Evolutionary conservation across 2,797 vertebrate genomes (phyloP).

Genomic region (Myotis vivesi): DNA sequence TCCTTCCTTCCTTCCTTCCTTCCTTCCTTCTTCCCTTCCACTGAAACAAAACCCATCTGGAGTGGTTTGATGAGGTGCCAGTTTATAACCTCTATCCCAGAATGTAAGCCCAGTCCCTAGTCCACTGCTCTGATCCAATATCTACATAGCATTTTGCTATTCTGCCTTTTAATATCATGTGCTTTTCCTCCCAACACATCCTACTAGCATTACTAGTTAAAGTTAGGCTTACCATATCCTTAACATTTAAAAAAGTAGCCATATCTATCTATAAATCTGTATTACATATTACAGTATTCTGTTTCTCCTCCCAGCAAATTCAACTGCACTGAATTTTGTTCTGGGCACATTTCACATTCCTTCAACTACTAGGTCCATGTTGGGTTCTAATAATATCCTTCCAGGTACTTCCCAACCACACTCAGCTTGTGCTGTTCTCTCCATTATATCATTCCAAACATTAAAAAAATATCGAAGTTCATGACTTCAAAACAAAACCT

Average conservation of each 20-base stretch:
- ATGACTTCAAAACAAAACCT: conserved; percentile 31
- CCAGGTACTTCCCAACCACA: not conserved
- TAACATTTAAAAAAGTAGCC: not conserved
- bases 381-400: conserved; percentile 11
- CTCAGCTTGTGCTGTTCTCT: not conserved
- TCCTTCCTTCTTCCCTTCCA: not conserved
- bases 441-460: conserved; percentile 3
- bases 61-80: not conserved
- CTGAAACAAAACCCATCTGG: not conserved
- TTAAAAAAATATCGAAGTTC: not conserved
- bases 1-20: no score
- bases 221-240: not conserved
- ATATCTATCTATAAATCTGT: not conserved
- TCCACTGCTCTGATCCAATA: not conserved
- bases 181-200: not conserved
- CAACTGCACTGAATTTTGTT: conserved; percentile 9
- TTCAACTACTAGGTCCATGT: not conserved
- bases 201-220: not conserved
- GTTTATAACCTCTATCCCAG: not conserved
- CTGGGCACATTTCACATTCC: not conserved
- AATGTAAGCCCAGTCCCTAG: not conserved
- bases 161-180: not conserved
- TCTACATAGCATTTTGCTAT: not conserved
- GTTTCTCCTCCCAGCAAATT: not conserved
- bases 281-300: not conserved